These are phyloP conservation scores for Anguilla pacifica DNA, from an alignment of 2,797 vertebrate genomes.

Conservation along the genomic window DNA sequence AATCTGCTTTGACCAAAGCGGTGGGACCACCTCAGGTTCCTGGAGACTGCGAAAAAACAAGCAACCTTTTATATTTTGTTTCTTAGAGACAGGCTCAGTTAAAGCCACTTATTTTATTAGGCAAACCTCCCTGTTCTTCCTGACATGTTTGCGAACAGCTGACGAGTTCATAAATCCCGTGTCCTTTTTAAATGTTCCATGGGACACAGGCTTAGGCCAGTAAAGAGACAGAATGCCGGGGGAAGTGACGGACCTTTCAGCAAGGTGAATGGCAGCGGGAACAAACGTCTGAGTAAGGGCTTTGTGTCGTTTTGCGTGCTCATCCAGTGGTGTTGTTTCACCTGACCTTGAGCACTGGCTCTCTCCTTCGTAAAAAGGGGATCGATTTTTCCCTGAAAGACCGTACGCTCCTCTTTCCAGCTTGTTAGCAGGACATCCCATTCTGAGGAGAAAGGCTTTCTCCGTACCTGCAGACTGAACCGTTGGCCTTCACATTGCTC, in stretches of 20 bases:
- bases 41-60: background rate
- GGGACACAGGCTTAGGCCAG: background rate
- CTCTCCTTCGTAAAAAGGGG: background rate
- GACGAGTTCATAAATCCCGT: background rate
- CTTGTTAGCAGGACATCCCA: background rate
- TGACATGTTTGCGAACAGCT: background rate
- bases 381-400: conserved; percentile 19
- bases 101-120: background rate
- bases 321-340: background rate
- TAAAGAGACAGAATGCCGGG: background rate
- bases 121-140: background rate
- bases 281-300: background rate
- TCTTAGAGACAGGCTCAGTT: background rate
- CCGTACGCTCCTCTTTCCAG: background rate
- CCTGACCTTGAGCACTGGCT: background rate
- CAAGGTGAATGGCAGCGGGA: background rate
- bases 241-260: background rate
- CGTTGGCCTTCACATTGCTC: background rate
- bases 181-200: background rate
- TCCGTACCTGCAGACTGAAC: background rate
- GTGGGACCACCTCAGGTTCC: background rate
- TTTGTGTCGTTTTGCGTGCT: background rate
- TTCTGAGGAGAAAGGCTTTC: background rate
- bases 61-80: background rate
- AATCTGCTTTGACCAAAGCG: background rate